A percentile compares a stretch with the other conserved stretches of the same genome.
Evolutionary conservation across 2,113 vertebrate species (phyloP).

Genomic region (Mus musculus): GRCm39 chr4:82824501-82825000

Average conservation of each 20-base stretch:
- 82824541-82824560: constrained; percentile 5
- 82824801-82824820: background rate
- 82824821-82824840: background rate
- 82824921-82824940: background rate
- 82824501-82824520: background rate
- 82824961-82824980: constrained; percentile 36
- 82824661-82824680: constrained; percentile 7
- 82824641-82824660: background rate
- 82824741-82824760: background rate
- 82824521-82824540: background rate
- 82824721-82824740: background rate
- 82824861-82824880: background rate
- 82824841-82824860: background rate
- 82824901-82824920: constrained; percentile 38
- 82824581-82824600: constrained; percentile 35
- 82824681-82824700: background rate
- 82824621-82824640: background rate
- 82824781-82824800: constrained; percentile 20
- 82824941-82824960: constrained; percentile 29
- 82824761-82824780: background rate
- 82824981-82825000: constrained; percentile 27
- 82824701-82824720: too few species aligned
- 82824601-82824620: constrained; percentile 1
- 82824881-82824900: background rate
- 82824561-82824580: constrained; percentile 42